phyloP scores from a whole-genome alignment of 2,797 vertebrate genomes.

The Gymnoscopelus braueri region DNA sequence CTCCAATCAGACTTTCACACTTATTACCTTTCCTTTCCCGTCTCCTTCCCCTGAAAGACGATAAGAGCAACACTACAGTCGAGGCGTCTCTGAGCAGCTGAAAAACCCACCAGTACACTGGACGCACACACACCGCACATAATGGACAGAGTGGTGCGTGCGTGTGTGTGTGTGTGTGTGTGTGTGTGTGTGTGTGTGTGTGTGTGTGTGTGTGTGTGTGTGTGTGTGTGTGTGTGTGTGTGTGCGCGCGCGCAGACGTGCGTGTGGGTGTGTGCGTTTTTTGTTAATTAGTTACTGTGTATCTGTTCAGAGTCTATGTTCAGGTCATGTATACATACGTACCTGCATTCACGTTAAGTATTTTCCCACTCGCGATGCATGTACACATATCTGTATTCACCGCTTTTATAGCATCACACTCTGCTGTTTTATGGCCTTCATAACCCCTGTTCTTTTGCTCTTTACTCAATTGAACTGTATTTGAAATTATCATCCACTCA shows the following conservation, averaged over 20 bases:
- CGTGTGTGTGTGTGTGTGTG: neutral
- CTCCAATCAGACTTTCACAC: conserved; percentile 64
- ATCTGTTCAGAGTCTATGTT: too few relatives aligned
- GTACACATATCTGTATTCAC: neutral
- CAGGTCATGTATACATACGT: too few relatives aligned
- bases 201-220: conserved; percentile 8
- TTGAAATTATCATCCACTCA: conserved; percentile 67
- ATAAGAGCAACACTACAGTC: conserved; percentile 66
- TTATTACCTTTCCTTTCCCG: conserved; percentile 59
- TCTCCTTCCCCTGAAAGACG: conserved; percentile 63
- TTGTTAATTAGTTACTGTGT: too few relatives aligned
- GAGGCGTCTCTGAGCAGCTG: conserved; percentile 52
- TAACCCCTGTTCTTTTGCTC: conserved; percentile 66
- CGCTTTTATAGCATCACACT: conserved; percentile 49
- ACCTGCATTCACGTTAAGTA: too few relatives aligned
- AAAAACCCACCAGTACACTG: conserved; percentile 46
- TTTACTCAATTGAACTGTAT: conserved; percentile 65
- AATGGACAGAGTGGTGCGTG: conserved; percentile 38
- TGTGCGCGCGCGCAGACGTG: conserved; percentile 5
- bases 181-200: conserved; percentile 9
- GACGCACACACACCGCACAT: conserved; percentile 61
- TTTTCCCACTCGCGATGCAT: neutral
- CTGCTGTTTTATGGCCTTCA: conserved; percentile 33
- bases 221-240: conserved; percentile 15
- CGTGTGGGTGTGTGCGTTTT: neutral